Evolutionary conservation across 2,888 invertebrate species (phyloP).

Genomic region (Oligia fasciuncula): DNA sequence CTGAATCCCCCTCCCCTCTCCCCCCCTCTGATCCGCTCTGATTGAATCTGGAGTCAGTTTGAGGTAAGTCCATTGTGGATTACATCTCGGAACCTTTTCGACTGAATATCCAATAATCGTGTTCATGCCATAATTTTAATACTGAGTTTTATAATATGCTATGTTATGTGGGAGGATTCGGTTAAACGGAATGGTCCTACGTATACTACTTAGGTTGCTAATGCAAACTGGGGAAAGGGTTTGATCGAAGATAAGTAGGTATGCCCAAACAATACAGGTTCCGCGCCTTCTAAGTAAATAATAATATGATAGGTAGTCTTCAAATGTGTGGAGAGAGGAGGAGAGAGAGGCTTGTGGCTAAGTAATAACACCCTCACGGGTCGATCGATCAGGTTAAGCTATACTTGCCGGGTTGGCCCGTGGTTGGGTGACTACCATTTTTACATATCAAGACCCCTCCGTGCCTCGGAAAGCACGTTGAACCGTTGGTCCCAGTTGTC

Average conservation of each 20-base stretch:
- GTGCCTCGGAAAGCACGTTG: no score
- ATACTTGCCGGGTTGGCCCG: no score
- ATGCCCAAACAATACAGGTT: not conserved
- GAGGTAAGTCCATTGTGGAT: constrained; percentile 45
- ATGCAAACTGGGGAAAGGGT: not conserved
- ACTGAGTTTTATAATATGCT: constrained; percentile 37
- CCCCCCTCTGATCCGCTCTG: not conserved
- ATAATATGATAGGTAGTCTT: not conserved
- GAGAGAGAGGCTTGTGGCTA: no score
- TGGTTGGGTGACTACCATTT: no score
- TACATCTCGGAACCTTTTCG: constrained; percentile 32
- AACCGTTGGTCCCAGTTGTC: no score
- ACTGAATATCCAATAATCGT: constrained; percentile 40
- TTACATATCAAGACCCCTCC: no score
- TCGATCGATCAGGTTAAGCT: no score
- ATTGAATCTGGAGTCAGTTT: constrained; percentile 54
- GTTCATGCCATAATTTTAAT: constrained; percentile 22
- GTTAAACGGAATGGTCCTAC: constrained; percentile 36
- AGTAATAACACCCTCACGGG: no score
- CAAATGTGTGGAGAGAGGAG: no score
- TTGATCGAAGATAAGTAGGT: constrained; percentile 14
- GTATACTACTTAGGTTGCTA: constrained; percentile 37
- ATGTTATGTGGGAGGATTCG: constrained; percentile 19
- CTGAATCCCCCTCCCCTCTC: not conserved
- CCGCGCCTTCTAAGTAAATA: not conserved